phyloP scores from a whole-genome alignment of 2,888 invertebrate genomes.

The Zootermopsis nevadensis region DNA sequence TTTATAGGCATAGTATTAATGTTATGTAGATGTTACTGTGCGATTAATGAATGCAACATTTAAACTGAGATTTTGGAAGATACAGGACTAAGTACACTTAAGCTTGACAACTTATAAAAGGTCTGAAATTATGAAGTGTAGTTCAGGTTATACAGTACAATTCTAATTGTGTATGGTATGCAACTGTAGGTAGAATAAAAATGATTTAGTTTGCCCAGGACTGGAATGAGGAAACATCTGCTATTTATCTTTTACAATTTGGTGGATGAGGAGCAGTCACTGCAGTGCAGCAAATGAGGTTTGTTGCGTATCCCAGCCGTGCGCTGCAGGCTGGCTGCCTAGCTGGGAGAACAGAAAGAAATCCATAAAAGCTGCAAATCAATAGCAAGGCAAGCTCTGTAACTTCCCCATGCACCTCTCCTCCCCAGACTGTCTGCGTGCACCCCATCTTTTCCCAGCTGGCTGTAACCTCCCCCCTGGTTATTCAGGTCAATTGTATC shows the following conservation, averaged over 20 bases:
- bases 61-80: no score
- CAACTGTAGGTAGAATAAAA: no score
- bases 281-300: slow-evolving; percentile 14
- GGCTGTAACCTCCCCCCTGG: background rate
- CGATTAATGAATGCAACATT: no score
- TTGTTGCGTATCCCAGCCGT: slow-evolving; percentile 32
- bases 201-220: no score
- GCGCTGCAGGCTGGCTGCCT: slow-evolving; percentile 26
- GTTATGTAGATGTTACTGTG: no score
- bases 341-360: slow-evolving; percentile 33
- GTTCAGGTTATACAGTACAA: no score
- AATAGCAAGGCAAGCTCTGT: slow-evolving; percentile 24
- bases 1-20: no score
- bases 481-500: background rate
- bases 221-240: background rate
- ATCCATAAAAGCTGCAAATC: slow-evolving; percentile 39
- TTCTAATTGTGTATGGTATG: no score
- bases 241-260: background rate
- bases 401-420: background rate
- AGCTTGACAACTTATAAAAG: no score
- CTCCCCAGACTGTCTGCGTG: background rate
- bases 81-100: no score
- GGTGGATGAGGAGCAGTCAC: slow-evolving; percentile 10
- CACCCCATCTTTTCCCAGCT: background rate
- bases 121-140: no score